These are phyloP conservation scores for Ormyrus pomaceus DNA, from an alignment of 2,888 invertebrate species.

Conservation along the genomic window DNA sequence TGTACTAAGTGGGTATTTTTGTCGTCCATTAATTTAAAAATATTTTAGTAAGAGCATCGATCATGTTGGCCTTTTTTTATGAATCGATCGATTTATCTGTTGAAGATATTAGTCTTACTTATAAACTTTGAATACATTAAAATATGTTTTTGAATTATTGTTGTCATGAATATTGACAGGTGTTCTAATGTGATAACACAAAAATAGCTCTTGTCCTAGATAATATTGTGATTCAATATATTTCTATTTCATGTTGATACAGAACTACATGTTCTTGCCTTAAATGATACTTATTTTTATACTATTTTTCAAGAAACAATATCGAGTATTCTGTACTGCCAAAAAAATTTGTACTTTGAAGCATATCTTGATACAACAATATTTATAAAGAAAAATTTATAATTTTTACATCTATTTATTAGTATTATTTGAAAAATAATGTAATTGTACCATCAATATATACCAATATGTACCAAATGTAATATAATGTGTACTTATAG, in stretches of 20 bases:
- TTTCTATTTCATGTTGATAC: background rate
- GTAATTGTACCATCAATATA: slow-evolving; percentile 2
- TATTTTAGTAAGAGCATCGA: background rate
- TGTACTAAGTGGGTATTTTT: background rate
- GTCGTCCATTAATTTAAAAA: background rate
- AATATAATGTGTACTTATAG: slow-evolving; percentile 44
- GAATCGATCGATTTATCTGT: too few relatives aligned
- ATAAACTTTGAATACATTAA: background rate
- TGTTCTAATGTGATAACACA: slow-evolving; percentile 24
- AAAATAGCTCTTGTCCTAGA: background rate
- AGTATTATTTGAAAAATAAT: slow-evolving; percentile 2
- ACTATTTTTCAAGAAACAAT: slow-evolving; percentile 10
- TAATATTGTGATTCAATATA: background rate
- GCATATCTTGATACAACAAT: slow-evolving; percentile 9
- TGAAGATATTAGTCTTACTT: too few relatives aligned
- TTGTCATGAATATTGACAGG: slow-evolving; percentile 11
- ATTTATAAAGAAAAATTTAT: slow-evolving; percentile 1
- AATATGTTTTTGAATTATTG: slow-evolving; percentile 1
- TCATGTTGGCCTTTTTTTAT: too few relatives aligned
- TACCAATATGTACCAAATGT: slow-evolving; percentile 17
- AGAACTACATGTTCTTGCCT: slow-evolving; percentile 28
- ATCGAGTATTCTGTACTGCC: slow-evolving; percentile 6
- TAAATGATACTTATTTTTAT: slow-evolving; percentile 40
- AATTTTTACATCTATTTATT: slow-evolving; percentile 32
- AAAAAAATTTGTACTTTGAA: slow-evolving; percentile 19